A percentile compares a stretch with the other conserved stretches of the same genome.
phyloP scores from a whole-genome alignment of 2,888 invertebrate genomes.

The Homarus gammarus region DNA sequence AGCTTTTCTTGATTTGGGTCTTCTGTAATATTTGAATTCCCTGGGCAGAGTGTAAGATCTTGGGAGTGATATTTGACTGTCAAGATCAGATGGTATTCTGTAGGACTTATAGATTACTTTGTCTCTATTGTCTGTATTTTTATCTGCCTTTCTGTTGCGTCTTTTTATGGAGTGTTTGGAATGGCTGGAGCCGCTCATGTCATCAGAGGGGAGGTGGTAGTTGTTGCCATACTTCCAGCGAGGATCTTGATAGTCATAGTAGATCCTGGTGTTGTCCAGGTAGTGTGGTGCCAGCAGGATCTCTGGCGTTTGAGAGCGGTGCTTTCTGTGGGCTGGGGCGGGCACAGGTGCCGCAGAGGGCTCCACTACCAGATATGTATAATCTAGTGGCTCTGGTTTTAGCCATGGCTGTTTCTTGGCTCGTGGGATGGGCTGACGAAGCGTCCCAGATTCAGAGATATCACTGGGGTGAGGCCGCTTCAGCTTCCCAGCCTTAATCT shows the following conservation, averaged over 20 bases:
- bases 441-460: slow-evolving; percentile 78
- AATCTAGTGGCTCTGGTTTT: slow-evolving; percentile 80
- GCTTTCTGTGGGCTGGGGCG: slow-evolving; percentile 78
- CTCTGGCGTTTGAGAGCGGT: slow-evolving; percentile 87
- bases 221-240: slow-evolving; percentile 79
- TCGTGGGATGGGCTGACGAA: slow-evolving; percentile 85
- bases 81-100: slow-evolving; percentile 86
- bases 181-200: slow-evolving; percentile 72
- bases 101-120: slow-evolving; percentile 80
- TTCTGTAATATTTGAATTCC: slow-evolving; percentile 89
- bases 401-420: slow-evolving; percentile 85
- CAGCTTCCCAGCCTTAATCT: slow-evolving; percentile 89
- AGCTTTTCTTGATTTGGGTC: slow-evolving; percentile 82
- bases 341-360: slow-evolving; percentile 68
- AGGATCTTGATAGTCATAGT: slow-evolving; percentile 81
- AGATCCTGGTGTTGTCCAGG: slow-evolving; percentile 82
- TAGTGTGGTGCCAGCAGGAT: slow-evolving; percentile 88
- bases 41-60: slow-evolving; percentile 91
- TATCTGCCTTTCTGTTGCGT: slow-evolving; percentile 63
- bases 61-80: slow-evolving; percentile 88
- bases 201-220: slow-evolving; percentile 76
- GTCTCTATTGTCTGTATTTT: slow-evolving; percentile 65
- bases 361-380: slow-evolving; percentile 80
- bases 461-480: slow-evolving; percentile 78
- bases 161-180: slow-evolving; percentile 72